Evolutionary conservation across 30 jellyfish, hydroid and myxozoan genomes (phyloP), one percentile per base, ranked within the genome.

Genomic region (Aurelia aurita): DNA sequence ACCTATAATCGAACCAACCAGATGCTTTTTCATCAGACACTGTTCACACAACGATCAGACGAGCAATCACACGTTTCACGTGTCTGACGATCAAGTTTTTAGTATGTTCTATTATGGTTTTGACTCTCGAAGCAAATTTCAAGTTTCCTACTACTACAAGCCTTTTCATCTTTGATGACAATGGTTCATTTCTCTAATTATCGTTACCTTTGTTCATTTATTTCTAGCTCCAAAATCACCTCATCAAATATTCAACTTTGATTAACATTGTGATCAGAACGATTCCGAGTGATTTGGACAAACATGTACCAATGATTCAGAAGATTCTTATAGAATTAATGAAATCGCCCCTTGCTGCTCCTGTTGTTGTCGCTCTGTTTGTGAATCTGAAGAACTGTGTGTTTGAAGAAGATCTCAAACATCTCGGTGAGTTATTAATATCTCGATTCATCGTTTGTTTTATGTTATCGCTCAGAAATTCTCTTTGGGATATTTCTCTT

Each of bases 271-370:
- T 77, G 53, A 32, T 64, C 27, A 46, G 29, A 16, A 55, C 82
- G 29, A 62, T 61, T n/a, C 88, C 95, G 25, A 32, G 25, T 7
- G 19, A 26, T 21, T 43, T 72, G 5, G 89, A 75, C 20, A 47
- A 23, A 26, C 60, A 25, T 45, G 14, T 75, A 28, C 77, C 83
- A 14, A 26, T 20, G 54, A 43, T 46, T 16, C 71, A 74, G 55
- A 46, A 64, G 25, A 22, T 66, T 57, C 49, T 80, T 29, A 85
- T 58, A 3, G 47, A 11, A 19, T 67, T 92, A 34, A 71, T 82
- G 75, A 28, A 29, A 20, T 86, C 95, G 11, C 92, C 89, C 12
- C 79, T 92, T 25, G 91, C 96, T 16, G 97, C 98, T 12, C 95
- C 97, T 0, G 72, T 21, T 49, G 93, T 71, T 9, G 87, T 72